Base-by-base conservation (phyloP, 2,113 vertebrate genomes). In the Pholis gunnellus region DNA sequence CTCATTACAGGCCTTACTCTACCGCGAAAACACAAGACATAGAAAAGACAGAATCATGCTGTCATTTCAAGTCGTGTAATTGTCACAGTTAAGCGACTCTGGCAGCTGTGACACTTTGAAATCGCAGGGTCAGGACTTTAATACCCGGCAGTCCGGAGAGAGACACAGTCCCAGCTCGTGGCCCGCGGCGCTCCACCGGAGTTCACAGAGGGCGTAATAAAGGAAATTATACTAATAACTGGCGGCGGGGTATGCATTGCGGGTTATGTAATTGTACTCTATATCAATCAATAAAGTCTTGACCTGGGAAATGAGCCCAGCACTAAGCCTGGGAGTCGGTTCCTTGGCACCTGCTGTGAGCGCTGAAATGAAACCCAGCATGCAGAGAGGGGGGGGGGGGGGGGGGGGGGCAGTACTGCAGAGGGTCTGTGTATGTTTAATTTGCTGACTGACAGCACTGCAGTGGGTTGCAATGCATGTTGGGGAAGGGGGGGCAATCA, bases 221-320 rank as follows among this genome's bases (percentile, higher is more conserved):
- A 91, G 83, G 79, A 88, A 89, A 91, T 92, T 74, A 91, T 66
- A 79, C 88, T 85, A 85, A 90, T 93, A 89, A 91, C 73, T 85
- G 69, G 59, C n/a, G 66, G 78, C 56, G 79, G 79, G 76, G 59
- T 69, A 75, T 78, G 81, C 87, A 87, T 82, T 80, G 86, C 78
- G 50, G 83, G 78, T 89, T 91, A 88, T 89, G 87, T 90, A 93
- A 93, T 87, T 91, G 90, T 87, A 61, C 88, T 89, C 85, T 78
- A 56, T 82, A 81, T 92, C 86, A 88, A 92, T 94, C 92, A 92
- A 94, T 92, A 82, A 87, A 83, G 75, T 84, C 87, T 73, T 90
- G 89, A 91, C 90, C 91, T 86, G 75, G 83, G 90, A 91, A 91
- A 90, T 89, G 82, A 86, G 86, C 79, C 76, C 40, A 17, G 86